phyloP scores from a whole-genome alignment of 1,140 invertebrate species.

The Drosophila albomicans region DNA sequence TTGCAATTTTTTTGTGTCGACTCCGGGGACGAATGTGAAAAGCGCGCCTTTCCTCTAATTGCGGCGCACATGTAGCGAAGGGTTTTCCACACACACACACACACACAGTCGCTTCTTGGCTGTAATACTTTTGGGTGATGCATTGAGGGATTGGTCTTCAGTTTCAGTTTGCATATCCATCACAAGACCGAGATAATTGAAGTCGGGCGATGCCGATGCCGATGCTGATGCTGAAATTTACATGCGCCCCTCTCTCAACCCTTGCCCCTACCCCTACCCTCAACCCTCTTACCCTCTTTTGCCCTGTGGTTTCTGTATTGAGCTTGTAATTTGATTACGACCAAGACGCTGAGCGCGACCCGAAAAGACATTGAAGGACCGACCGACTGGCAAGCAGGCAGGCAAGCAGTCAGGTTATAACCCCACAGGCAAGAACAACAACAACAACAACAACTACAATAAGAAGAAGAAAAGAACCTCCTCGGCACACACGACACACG shows the following conservation, averaged over 20 bases:
- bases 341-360: conserved; percentile 36
- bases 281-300: background rate
- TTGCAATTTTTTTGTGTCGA: conserved; percentile 58
- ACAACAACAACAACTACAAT: background rate
- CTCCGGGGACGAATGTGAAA: conserved; percentile 57
- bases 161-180: conserved; percentile 57
- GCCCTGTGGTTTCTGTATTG: conserved; percentile 51
- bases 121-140: conserved; percentile 30
- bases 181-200: conserved; percentile 68
- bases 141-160: conserved; percentile 55
- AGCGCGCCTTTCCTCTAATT: conserved; percentile 70
- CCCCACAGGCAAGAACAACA: background rate
- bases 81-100: conserved; percentile 34
- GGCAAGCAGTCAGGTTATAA: conserved; percentile 37
- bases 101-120: conserved; percentile 38
- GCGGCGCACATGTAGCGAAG: conserved; percentile 53
- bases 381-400: conserved; percentile 18
- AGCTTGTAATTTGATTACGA: conserved; percentile 76
- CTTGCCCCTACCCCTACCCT: background rate
- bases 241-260: conserved; percentile 51
- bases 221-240: conserved; percentile 64
- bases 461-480: background rate
- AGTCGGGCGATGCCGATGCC: conserved; percentile 29
- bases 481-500: background rate
- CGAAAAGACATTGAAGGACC: conserved; percentile 37